Conservation (phyloP, 1,140 invertebrate genomes). For the Drosophila subobscura region DNA sequence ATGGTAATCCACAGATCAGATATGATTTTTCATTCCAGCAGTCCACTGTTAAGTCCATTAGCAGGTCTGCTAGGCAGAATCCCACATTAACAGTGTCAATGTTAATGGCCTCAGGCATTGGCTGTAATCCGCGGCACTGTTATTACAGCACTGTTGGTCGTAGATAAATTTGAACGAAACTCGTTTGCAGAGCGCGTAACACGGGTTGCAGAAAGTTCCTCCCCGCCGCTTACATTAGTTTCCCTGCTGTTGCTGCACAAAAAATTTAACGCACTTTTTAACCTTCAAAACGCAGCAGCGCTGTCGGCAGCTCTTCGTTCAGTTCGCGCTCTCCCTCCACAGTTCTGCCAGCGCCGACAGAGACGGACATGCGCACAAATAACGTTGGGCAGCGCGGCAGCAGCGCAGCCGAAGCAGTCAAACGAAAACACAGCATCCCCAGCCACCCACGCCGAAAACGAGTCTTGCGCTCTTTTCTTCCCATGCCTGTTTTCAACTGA, state of each 20-base stretch:
- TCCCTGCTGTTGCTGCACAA: slow-evolving; percentile 42
- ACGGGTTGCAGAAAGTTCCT: slow-evolving; percentile 28
- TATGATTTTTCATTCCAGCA: neutral
- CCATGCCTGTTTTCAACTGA: slow-evolving; percentile 8
- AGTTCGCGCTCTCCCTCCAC: slow-evolving; percentile 21
- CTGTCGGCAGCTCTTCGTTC: slow-evolving; percentile 36
- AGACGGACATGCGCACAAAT: slow-evolving; percentile 56
- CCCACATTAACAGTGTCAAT: slow-evolving; percentile 52
- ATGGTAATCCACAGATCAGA: too few species aligned
- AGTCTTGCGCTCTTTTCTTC: slow-evolving; percentile 59
- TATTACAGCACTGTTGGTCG: slow-evolving; percentile 29
- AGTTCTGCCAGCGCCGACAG: slow-evolving; percentile 45
- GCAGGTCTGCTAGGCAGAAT: neutral
- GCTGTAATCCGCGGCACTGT: slow-evolving; percentile 21
- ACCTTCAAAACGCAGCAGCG: slow-evolving; percentile 63
- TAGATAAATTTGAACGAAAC: slow-evolving; percentile 74
- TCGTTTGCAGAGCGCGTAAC: slow-evolving; percentile 39
- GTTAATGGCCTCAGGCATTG: slow-evolving; percentile 40
- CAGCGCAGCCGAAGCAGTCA: slow-evolving; percentile 21
- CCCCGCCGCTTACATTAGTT: slow-evolving; percentile 30
- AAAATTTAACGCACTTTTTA: slow-evolving; percentile 67
- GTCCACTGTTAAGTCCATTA: slow-evolving; percentile 6
- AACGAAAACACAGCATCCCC: slow-evolving; percentile 24
- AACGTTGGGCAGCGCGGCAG: slow-evolving; percentile 36
- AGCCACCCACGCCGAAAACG: slow-evolving; percentile 35